Evolutionary conservation across 2,113 vertebrate genomes (phyloP).

Genomic region (Ictidomys tridecemlineatus): DNA sequence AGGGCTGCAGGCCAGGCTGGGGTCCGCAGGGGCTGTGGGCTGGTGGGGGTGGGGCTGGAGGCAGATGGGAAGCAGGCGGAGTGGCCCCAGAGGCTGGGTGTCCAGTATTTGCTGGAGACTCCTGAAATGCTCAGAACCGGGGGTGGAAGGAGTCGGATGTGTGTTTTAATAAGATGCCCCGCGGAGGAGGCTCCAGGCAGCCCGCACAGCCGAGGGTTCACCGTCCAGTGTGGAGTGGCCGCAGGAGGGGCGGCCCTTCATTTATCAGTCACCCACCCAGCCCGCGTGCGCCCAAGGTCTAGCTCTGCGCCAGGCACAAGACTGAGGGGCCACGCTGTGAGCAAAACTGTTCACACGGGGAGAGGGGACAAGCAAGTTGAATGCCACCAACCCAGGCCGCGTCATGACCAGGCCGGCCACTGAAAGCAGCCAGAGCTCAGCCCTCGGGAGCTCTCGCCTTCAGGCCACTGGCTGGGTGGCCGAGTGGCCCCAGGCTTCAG

Average conservation of each 20-base stretch:
- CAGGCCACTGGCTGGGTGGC: no score
- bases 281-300: neutral
- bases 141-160: slow-evolving; percentile 2
- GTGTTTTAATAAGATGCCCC: neutral
- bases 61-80: neutral
- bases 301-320: neutral
- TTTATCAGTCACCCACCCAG: neutral
- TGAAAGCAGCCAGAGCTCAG: neutral
- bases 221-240: neutral
- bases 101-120: neutral
- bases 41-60: neutral
- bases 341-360: neutral
- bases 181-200: slow-evolving; percentile 12
- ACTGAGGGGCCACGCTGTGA: neutral
- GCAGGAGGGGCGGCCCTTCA: neutral
- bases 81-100: neutral
- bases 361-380: neutral
- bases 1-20: no score
- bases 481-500: rapidly evolving
- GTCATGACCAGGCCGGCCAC: neutral
- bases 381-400: rapidly evolving
- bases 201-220: slow-evolving; percentile 18
- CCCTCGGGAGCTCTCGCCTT: neutral
- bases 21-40: no score
- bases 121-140: neutral